Evolutionary conservation across 2,113 vertebrate genomes (phyloP).

Genomic region (Alligator sinensis): DNA sequence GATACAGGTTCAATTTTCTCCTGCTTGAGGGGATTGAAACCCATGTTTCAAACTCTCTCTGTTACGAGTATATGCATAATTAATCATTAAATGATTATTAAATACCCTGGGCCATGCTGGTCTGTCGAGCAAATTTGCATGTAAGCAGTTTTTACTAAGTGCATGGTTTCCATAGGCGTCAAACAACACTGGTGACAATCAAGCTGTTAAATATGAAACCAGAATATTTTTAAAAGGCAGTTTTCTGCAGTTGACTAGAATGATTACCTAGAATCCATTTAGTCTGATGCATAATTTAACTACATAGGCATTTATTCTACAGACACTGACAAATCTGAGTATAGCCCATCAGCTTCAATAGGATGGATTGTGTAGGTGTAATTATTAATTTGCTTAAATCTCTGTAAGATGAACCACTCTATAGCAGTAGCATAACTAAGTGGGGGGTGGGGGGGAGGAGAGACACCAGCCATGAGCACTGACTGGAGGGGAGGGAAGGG

Average conservation of each 20-base stretch:
- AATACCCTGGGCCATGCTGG: constrained; percentile 36
- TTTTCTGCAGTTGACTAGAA: constrained; percentile 48
- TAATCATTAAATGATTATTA: constrained; percentile 55
- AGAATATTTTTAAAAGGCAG: constrained; percentile 42
- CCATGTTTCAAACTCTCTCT: neutral
- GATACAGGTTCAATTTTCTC: too few species aligned
- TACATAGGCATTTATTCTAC: constrained; percentile 26
- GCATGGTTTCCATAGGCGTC: constrained; percentile 29
- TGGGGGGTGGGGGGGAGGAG: too few species aligned
- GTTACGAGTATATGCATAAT: constrained; percentile 31
- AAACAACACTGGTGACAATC: constrained; percentile 30
- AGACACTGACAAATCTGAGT: constrained; percentile 26
- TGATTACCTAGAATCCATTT: constrained; percentile 27
- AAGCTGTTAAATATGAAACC: constrained; percentile 58
- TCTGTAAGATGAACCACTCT: neutral
- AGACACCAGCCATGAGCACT: too few species aligned
- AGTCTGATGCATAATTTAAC: constrained; percentile 38
- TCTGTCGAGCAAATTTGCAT: constrained; percentile 41
- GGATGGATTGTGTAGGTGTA: constrained; percentile 17
- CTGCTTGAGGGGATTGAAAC: too few species aligned
- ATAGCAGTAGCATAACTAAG: neutral
- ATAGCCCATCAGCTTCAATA: neutral
- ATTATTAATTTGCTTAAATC: neutral
- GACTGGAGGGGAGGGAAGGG: too few species aligned
- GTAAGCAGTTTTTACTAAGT: constrained; percentile 41